phyloP scores from a whole-genome alignment of 2,113 vertebrate genomes.

The Girardinichthys multiradiatus region DNA sequence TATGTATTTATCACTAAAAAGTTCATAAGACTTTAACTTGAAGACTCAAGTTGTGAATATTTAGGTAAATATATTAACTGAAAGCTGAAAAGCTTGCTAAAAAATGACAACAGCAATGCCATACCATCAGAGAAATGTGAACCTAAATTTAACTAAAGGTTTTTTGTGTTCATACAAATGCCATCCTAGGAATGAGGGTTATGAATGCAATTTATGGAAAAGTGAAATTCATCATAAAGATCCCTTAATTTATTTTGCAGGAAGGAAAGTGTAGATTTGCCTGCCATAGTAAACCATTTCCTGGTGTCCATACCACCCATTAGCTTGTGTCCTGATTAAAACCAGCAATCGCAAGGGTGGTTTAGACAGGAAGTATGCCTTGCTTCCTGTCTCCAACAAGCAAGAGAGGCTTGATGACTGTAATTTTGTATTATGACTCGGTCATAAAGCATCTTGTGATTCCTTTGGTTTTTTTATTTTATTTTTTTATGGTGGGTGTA shows the following conservation, averaged over 20 bases:
- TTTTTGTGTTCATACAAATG: too few species aligned
- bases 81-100: too few species aligned
- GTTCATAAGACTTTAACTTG: background rate
- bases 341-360: background rate
- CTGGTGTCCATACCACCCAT: background rate
- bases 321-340: background rate
- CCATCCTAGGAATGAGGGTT: too few species aligned
- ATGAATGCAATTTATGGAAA: background rate
- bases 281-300: background rate
- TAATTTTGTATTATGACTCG: too few species aligned
- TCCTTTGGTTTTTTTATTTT: background rate
- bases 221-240: background rate
- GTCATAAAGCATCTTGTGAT: too few species aligned
- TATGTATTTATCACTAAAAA: background rate
- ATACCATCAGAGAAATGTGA: too few species aligned
- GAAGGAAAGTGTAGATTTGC: background rate
- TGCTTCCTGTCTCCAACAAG: too few species aligned
- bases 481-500: background rate
- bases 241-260: background rate
- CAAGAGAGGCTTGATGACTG: too few species aligned
- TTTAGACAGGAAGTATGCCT: background rate
- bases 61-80: background rate
- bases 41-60: background rate
- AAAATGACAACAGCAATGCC: too few species aligned
- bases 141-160: too few species aligned